phyloP scores from a whole-genome alignment of 2,113 vertebrate genomes.

The Rhynchomys soricoides region DNA sequence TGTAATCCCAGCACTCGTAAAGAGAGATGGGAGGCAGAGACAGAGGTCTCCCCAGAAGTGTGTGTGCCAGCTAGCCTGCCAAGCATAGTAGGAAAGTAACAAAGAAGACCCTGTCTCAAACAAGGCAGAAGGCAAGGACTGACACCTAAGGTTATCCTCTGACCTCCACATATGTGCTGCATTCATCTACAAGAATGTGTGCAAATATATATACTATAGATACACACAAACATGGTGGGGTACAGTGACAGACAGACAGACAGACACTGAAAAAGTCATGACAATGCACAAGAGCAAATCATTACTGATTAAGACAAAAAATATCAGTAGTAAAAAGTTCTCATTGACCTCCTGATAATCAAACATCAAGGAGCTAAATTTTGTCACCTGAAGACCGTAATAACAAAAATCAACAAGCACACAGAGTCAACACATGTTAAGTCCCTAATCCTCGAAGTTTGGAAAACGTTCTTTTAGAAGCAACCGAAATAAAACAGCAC shows the following conservation, averaged over 20 bases:
- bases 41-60: not conserved
- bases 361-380: slow-evolving; percentile 16
- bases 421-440: slow-evolving; percentile 10
- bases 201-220: not conserved
- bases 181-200: not conserved
- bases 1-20: not conserved
- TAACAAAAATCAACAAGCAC: not conserved
- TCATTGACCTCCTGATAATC: not conserved
- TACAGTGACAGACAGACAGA: not conserved
- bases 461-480: slow-evolving; percentile 6
- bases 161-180: not conserved
- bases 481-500: slow-evolving; percentile 4
- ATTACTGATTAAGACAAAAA: not conserved
- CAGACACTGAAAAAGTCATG: not conserved
- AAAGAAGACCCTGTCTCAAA: not conserved
- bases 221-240: not conserved
- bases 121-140: not conserved
- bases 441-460: not conserved
- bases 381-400: not conserved
- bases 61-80: too few relatives aligned
- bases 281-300: not conserved
- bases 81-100: not conserved
- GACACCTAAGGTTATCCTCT: not conserved
- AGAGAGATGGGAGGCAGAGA: not conserved
- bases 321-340: not conserved